These are phyloP conservation scores for Molossus alvarezi DNA, from an alignment of 2,797 vertebrate species.

Conservation along the genomic window DNA sequence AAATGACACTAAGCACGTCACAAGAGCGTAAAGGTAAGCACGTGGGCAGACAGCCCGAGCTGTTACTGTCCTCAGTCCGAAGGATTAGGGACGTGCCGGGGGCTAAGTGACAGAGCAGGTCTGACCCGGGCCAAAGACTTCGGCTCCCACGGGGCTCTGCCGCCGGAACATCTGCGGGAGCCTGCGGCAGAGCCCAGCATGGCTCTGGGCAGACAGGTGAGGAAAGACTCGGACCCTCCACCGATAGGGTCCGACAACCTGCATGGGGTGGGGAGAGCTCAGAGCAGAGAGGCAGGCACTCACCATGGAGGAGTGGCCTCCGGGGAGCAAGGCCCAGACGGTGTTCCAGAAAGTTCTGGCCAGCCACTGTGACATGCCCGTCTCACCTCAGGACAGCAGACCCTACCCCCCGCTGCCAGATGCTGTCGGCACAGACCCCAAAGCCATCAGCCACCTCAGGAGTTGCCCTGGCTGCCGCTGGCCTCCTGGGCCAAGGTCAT, in stretches of 20 bases:
- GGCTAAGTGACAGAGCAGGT: not conserved
- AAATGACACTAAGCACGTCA: not conserved
- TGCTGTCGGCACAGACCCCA: not conserved
- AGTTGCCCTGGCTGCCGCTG: not conserved
- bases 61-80: not conserved
- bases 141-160: not conserved
- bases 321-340: not conserved
- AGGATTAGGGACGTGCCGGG: too few relatives aligned
- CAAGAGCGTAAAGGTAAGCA: not conserved
- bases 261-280: not conserved
- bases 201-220: not conserved
- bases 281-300: not conserved
- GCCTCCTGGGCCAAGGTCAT: not conserved
- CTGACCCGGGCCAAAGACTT: not conserved
- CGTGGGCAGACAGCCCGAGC: not conserved
- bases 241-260: not conserved
- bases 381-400: not conserved
- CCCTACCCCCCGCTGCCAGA: not conserved
- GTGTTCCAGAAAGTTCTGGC: not conserved
- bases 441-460: not conserved
- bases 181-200: not conserved
- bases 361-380: not conserved
- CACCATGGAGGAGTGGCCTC: not conserved
- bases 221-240: not conserved
- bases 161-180: not conserved